phyloP scores from a whole-genome alignment of 2,797 vertebrate genomes.

The Rhincodon typus region DNA sequence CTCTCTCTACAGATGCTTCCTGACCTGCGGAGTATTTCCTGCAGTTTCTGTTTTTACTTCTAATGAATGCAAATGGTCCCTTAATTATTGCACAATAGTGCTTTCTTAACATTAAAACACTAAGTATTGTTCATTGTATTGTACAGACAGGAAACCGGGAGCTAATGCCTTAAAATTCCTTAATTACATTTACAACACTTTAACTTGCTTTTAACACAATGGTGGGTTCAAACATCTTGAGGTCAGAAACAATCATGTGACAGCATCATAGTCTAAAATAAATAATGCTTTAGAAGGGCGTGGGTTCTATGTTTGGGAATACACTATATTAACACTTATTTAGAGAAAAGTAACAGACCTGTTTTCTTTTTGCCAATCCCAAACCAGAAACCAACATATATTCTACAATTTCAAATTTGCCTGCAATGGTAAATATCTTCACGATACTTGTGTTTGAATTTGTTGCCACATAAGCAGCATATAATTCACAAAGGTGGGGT shows the following conservation, averaged over 20 bases:
- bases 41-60: neutral
- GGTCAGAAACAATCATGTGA: neutral
- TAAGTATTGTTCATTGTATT: neutral
- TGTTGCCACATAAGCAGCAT: neutral
- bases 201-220: neutral
- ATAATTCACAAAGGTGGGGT: neutral
- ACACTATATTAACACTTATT: neutral
- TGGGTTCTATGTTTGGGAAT: neutral
- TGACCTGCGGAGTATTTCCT: neutral
- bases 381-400: neutral
- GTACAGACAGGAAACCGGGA: neutral
- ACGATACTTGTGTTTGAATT: neutral
- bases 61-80: neutral
- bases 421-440: neutral
- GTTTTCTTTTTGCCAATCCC: neutral
- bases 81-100: slow-evolving; percentile 7
- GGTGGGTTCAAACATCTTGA: neutral
- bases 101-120: neutral
- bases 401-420: neutral
- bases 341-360: neutral
- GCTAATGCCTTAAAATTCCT: neutral
- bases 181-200: slow-evolving; percentile 11
- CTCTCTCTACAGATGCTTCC: slow-evolving; percentile 15
- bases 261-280: neutral
- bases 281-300: neutral